phyloP scores from a whole-genome alignment of 2,797 vertebrate genomes.

The Philypnodon macrostomus region DNA sequence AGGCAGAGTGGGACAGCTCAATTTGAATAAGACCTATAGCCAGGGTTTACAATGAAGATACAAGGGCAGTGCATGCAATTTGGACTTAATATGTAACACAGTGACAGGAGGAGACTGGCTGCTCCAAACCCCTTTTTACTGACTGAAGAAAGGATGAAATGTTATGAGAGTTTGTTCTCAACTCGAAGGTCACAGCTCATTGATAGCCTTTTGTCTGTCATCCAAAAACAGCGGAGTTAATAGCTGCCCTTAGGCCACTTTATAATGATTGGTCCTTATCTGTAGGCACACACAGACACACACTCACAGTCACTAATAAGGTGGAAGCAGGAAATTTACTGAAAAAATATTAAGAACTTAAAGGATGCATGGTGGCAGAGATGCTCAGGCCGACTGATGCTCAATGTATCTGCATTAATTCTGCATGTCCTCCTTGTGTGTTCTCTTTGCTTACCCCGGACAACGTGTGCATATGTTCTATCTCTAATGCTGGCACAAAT shows the following conservation, averaged over 20 bases:
- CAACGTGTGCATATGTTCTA: too few relatives aligned
- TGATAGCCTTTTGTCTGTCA: constrained; percentile 64
- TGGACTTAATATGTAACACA: constrained; percentile 43
- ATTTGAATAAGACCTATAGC: constrained; percentile 26
- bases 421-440: too few relatives aligned
- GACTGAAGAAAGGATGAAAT: constrained; percentile 28
- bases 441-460: too few relatives aligned
- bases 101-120: constrained; percentile 36
- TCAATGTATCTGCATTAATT: too few relatives aligned
- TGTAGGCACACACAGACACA: constrained; percentile 42
- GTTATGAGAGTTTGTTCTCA: constrained; percentile 36
- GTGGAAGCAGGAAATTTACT: constrained; percentile 25
- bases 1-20: constrained; percentile 15
- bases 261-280: constrained; percentile 63
- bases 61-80: not conserved
- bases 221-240: constrained; percentile 63
- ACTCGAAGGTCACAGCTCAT: constrained; percentile 63
- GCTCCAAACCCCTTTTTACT: constrained; percentile 28
- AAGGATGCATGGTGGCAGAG: too few relatives aligned
- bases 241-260: constrained; percentile 65
- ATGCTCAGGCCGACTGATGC: too few relatives aligned
- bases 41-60: constrained; percentile 9
- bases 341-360: too few relatives aligned
- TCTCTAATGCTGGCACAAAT: too few relatives aligned
- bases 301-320: constrained; percentile 31